Percentiles rank a stretch among this genome's conserved stretches.
Conservation (phyloP, 2,113 vertebrate genomes). For the Accipiter virgatus region DNA sequence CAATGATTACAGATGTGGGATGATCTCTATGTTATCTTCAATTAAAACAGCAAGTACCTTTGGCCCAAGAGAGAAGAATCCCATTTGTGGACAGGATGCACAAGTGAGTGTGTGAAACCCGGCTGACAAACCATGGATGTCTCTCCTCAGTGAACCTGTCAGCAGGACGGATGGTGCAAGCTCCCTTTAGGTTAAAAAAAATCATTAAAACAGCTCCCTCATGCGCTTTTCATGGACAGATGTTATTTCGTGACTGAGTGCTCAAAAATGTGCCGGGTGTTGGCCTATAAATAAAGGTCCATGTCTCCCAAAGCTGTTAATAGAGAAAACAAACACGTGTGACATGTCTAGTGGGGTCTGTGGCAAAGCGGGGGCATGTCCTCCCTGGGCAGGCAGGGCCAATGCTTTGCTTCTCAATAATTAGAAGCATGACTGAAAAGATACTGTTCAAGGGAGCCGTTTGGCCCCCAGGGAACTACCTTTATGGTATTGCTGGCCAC, state of each 20-base stretch:
- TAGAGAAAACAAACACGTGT: not conserved
- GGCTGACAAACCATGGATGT: not conserved
- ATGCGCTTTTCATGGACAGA: not conserved
- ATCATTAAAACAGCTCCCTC: not conserved
- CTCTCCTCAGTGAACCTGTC: not conserved
- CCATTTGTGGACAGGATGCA: not conserved
- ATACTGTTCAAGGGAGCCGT: not conserved
- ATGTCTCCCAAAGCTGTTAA: not conserved
- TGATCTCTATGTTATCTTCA: not conserved
- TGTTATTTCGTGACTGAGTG: not conserved
- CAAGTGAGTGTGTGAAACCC: not conserved
- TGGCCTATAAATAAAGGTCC: not conserved
- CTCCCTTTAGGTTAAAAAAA: not conserved
- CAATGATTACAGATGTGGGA: not conserved
- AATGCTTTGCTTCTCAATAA: not conserved
- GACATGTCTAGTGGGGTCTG: not conserved
- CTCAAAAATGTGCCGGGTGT: not conserved
- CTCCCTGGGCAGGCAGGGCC: not conserved
- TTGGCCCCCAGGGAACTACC: not conserved
- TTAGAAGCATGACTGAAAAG: not conserved
- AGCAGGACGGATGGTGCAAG: not conserved
- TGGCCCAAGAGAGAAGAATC: not conserved
- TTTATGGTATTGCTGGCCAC: not conserved
- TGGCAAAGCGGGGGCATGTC: not conserved
- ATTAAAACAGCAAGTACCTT: not conserved